A percentile compares a stretch with the other conserved stretches of the same genome.
Conservation (phyloP, 2,797 vertebrate species). For the Allobates femoralis region DNA sequence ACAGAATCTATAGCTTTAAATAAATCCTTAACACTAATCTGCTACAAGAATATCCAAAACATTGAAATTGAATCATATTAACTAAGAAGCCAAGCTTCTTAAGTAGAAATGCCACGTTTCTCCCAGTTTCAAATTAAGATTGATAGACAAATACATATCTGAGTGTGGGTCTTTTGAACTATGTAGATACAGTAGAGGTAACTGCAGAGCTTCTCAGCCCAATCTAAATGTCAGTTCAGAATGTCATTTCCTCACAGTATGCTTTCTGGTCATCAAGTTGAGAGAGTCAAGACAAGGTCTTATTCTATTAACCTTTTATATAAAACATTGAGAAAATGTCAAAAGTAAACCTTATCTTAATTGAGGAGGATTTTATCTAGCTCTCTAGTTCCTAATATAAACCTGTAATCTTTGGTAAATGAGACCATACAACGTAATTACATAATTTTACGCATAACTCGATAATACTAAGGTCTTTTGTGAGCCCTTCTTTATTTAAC, state of each 20-base stretch:
- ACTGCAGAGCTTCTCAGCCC: conserved; percentile 38
- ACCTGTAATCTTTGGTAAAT: conserved; percentile 25
- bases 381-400: not conserved
- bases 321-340: conserved; percentile 40
- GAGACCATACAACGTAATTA: conserved; percentile 19
- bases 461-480: not conserved
- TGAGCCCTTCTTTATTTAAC: not conserved
- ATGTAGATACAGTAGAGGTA: not conserved
- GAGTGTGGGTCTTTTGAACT: not conserved
- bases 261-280: conserved; percentile 34
- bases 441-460: not conserved
- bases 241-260: not conserved
- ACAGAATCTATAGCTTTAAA: conserved; percentile 14
- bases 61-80: not conserved
- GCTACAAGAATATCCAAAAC: not conserved
- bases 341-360: conserved; percentile 54
- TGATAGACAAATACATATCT: conserved; percentile 14
- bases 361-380: conserved; percentile 45
- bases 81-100: not conserved
- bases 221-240: conserved; percentile 47
- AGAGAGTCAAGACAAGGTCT: conserved; percentile 17
- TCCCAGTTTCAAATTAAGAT: not conserved
- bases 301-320: conserved; percentile 55
- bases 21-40: not conserved
- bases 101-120: not conserved